phyloP scores from a whole-genome alignment of 92 coral and sea anemone genomes.

The Pocillopora grandis region DNA sequence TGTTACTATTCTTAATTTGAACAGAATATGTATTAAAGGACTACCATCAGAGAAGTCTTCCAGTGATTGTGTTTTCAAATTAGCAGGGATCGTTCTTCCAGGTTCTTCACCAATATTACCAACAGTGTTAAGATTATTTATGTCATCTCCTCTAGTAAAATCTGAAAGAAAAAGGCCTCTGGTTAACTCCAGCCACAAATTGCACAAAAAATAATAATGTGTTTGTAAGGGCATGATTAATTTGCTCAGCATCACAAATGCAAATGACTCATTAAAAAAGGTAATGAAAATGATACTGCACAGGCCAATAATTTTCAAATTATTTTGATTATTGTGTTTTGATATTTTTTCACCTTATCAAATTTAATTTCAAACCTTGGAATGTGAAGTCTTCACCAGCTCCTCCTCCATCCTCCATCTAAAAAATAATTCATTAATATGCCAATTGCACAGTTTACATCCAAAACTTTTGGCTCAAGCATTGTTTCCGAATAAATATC shows the following conservation, averaged over 20 bases:
- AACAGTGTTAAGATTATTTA: conserved; percentile 35
- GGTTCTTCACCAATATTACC: conserved; percentile 59
- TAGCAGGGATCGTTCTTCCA: conserved; percentile 13
- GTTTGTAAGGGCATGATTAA: too few relatives aligned
- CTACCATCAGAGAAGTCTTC: conserved; percentile 49
- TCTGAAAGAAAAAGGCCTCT: not conserved
- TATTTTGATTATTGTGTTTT: too few relatives aligned
- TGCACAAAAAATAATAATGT: too few relatives aligned
- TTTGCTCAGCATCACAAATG: too few relatives aligned
- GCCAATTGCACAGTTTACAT: too few relatives aligned
- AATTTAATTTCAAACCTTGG: conserved; percentile 52
- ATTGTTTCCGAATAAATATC: too few relatives aligned
- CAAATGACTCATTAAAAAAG: too few relatives aligned
- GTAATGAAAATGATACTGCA: too few relatives aligned
- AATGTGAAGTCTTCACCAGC: conserved; percentile 63
- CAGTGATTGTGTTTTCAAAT: conserved; percentile 53
- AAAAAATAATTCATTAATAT: too few relatives aligned
- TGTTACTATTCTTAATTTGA: not conserved
- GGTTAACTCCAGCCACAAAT: too few relatives aligned
- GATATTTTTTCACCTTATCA: not conserved
- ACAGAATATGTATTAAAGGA: not conserved
- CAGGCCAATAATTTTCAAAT: too few relatives aligned
- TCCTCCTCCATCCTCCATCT: conserved; percentile 75
- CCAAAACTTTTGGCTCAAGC: too few relatives aligned
- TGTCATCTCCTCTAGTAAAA: conserved; percentile 36